Evolutionary conservation across 2,888 invertebrate genomes (phyloP).

Genomic region (Aleiodes alternator): DNA sequence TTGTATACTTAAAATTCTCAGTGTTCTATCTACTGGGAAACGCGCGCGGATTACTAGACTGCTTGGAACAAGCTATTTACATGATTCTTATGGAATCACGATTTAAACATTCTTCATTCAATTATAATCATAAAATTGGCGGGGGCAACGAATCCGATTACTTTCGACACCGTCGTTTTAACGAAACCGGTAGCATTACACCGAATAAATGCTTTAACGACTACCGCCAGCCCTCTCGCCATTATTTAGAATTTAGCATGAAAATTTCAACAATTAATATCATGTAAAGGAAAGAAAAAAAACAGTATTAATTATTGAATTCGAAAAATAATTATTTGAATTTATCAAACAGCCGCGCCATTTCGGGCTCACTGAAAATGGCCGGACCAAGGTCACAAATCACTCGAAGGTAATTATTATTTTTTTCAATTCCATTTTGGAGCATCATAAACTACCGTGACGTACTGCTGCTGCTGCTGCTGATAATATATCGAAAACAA

Average conservation of each 20-base stretch:
- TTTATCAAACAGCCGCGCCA: neutral
- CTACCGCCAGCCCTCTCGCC: constrained; percentile 7
- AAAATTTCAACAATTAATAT: neutral
- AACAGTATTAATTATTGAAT: neutral
- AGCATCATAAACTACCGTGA: constrained; percentile 3
- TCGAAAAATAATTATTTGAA: neutral
- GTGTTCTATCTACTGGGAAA: neutral
- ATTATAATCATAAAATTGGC: neutral
- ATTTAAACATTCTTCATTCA: neutral
- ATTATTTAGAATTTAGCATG: neutral
- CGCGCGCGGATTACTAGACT: neutral
- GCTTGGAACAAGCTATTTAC: neutral
- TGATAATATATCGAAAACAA: neutral
- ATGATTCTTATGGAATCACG: no score
- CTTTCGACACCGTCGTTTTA: no score
- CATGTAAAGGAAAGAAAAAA: neutral
- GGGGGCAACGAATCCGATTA: constrained; percentile 16
- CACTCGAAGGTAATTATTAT: neutral
- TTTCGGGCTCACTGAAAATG: constrained; percentile 12
- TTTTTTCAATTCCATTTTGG: neutral
- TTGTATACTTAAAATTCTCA: constrained; percentile 13
- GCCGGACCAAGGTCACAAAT: constrained; percentile 7
- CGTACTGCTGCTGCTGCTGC: neutral
- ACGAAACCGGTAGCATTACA: constrained; percentile 6
- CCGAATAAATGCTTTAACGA: constrained; percentile 4